phyloP scores from a whole-genome alignment of 2,888 invertebrate species.

The Sussaba pulchella region DNA sequence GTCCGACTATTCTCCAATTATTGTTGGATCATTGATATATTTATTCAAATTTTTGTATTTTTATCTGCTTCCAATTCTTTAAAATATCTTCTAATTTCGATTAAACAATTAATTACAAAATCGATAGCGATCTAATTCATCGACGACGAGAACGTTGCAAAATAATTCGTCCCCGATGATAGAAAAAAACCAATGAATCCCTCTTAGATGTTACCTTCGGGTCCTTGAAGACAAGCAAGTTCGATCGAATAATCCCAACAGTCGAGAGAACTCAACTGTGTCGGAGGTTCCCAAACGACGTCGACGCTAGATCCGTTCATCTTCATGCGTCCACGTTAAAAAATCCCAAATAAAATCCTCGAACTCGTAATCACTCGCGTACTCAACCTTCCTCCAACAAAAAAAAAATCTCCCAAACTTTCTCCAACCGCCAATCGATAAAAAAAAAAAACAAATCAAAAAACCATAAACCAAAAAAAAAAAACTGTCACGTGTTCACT shows the following conservation, averaged over 20 bases:
- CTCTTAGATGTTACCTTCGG: conserved; percentile 88
- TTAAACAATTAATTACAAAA: no score
- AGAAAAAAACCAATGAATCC: no score
- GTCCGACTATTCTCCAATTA: not conserved
- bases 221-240: conserved; percentile 91
- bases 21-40: no score
- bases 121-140: no score
- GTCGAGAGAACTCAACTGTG: conserved; percentile 89
- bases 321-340: conserved; percentile 64
- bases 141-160: no score
- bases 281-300: conserved; percentile 82
- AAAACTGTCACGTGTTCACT: conserved; percentile 67
- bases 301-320: conserved; percentile 82
- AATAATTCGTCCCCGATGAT: no score
- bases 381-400: not conserved
- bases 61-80: no score
- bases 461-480: not conserved
- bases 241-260: conserved; percentile 95
- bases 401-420: not conserved
- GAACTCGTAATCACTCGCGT: conserved; percentile 30
- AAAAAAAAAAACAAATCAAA: no score
- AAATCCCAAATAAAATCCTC: conserved; percentile 34
- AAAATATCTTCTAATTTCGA: no score
- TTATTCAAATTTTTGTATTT: no score
- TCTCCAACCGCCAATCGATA: not conserved